Base-by-base conservation (phyloP, 2,113 vertebrate species). In the Perca flavescens region DNA sequence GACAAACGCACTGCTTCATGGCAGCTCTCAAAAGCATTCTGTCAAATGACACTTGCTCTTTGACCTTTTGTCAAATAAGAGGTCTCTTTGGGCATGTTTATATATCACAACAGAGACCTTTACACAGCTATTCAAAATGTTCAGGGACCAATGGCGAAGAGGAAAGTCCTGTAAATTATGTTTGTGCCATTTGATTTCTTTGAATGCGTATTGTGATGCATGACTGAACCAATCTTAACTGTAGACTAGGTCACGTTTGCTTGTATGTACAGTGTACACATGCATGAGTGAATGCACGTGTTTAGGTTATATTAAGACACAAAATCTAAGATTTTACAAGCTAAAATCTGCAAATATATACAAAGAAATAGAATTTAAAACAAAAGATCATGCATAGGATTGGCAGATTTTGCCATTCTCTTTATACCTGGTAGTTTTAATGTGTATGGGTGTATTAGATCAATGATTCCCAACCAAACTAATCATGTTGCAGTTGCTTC, bases 21-120 rank as follows among this genome's bases (percentile, higher is more conserved):
- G 67, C 86, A 46, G 82, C 74, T 60, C 66, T 91, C 70, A 53
- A 82, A 85, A 85, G 86, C 57, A 1, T 70, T 85, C 83, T 72
- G 88, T 92, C 87, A 89, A 88, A 84, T 68, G 82, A 92, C 86
- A 86, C 89, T 90, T 89, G 80, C 70, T 82, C 84, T 86, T 86
- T 88, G 87, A 91, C 91, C 87, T 88, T 90, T 77, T 60, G 82
- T 83, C 77, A 86, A 89, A 88, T 62, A 70, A 53, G 65, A 85
- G 77, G 75, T 81, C 74, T 85, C 87, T 68, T n/a, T 34, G 78
- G 86, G 43, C 40, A 43, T 67, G 79, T 86, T 87, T 86, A 75
- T 89, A 84, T 56, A 84, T 80, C 84, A 75, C 73, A 81, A 84
- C 76, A 57, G n/a, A 61, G 77, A 87, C 89, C 67, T 92, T 82